Base-by-base conservation (phyloP, 2,888 invertebrate genomes). In the Himalopsyche kuldschensis region DNA sequence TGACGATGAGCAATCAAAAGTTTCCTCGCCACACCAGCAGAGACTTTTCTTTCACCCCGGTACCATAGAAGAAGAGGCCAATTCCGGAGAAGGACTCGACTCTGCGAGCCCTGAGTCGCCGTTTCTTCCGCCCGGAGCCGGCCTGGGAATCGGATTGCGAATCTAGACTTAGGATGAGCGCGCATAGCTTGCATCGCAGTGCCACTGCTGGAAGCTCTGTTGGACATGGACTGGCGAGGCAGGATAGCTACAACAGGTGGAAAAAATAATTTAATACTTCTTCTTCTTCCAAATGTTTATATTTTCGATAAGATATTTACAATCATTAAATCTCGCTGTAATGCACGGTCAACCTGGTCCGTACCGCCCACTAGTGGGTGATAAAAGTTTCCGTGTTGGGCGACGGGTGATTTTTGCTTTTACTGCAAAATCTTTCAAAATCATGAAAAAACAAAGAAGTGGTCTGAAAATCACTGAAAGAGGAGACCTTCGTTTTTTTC, bases 171-270 rank as follows among this genome's bases (percentile, higher is more conserved):
- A 88, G 89, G 78, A 88, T 88, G 80, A 89, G 88, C 88, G 89
- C 90, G 0, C 89, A 90, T 84, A 93, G 93, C 85, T 90, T 93
- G 3, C 92, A 93, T 83, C 90, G 93, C 85, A 92, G 93, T 88
- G 93, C 92, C 15, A 93, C 93, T 0, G 93, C 93, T 82, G 92
- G 93, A 89, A 93, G 93, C 87, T 93, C 93, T 10, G 93, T 93
- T 87, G 93, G 92, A 69, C 92, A 91, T 76, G 89, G 93, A 47
- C 55, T 84, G 81, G 79, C 30, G 30, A 69, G 69, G 20, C 69
- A 69, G 30, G 69, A 69, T 69, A 69, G 69, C 27, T 69, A 69
- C 15, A 69, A 30, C 69, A 69, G 69, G 69, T 69, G 69, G 69
- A 69, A 8, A 20, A 24, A n/a, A 10, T 20, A 4, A 20, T 15